These are phyloP conservation scores for Seira sanloemensis DNA, from an alignment of 2,888 invertebrate genomes.

Conservation along the genomic window DNA sequence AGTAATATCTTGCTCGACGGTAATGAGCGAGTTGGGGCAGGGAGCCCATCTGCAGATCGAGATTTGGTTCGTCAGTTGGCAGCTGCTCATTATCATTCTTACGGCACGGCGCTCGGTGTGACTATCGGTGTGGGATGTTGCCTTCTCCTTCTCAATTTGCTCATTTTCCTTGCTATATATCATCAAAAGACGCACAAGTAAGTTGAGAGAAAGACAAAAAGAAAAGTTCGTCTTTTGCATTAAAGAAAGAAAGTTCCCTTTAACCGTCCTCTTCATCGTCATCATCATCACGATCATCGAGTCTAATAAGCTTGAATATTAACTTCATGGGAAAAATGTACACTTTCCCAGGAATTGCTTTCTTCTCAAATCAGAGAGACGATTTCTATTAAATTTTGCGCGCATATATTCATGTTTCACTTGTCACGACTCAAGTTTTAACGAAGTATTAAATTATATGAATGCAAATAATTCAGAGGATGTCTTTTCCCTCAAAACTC, in stretches of 20 bases:
- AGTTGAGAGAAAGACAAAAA: too few relatives aligned
- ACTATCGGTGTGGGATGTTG: constrained; percentile 88
- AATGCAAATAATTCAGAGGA: neutral
- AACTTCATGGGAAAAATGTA: too few relatives aligned
- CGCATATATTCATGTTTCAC: neutral
- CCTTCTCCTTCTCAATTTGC: constrained; percentile 73
- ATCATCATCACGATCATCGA: too few relatives aligned
- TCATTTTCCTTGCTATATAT: constrained; percentile 73
- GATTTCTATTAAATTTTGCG: too few relatives aligned
- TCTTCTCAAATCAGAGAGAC: too few relatives aligned
- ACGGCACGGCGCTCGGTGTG: constrained; percentile 91
- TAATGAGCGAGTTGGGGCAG: constrained; percentile 43
- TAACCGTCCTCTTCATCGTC: too few relatives aligned
- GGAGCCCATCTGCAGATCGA: constrained; percentile 61
- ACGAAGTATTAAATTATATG: neutral
- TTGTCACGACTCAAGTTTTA: neutral
- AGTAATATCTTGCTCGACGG: constrained; percentile 39
- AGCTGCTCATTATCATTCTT: constrained; percentile 87
- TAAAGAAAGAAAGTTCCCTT: too few relatives aligned
- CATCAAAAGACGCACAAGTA: constrained; percentile 73
- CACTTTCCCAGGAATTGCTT: constrained; percentile 23
- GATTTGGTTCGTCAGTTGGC: constrained; percentile 77
- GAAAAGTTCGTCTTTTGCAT: too few relatives aligned
- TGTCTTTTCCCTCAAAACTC: neutral
- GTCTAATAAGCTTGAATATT: too few relatives aligned